phyloP scores from a whole-genome alignment of 2,888 invertebrate genomes.

The Tachina lurida region DNA sequence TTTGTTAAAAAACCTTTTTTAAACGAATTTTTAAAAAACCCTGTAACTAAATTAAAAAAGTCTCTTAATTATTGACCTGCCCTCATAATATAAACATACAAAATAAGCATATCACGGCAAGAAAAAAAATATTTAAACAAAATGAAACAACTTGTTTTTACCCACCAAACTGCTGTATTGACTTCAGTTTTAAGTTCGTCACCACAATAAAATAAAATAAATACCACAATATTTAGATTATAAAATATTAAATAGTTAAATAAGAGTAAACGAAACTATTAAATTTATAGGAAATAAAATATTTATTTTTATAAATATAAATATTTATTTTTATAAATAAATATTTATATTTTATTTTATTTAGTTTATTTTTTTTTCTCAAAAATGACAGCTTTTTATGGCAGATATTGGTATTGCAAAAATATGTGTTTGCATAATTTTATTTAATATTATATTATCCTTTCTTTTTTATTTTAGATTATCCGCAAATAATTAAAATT shows the following conservation, averaged over 20 bases:
- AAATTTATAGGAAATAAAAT: too few species aligned
- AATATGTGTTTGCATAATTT: neutral
- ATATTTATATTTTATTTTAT: too few species aligned
- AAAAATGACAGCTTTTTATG: too few species aligned
- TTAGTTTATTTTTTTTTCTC: too few species aligned
- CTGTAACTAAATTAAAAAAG: too few species aligned
- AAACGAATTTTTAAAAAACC: too few species aligned
- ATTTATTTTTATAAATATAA: too few species aligned
- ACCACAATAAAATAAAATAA: slow-evolving; percentile 35
- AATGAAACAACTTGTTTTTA: slow-evolving; percentile 5
- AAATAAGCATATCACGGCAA: neutral
- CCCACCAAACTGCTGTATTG: neutral
- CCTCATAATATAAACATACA: neutral
- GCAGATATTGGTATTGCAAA: too few species aligned
- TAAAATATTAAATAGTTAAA: slow-evolving; percentile 29
- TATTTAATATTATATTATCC: neutral
- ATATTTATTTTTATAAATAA: too few species aligned
- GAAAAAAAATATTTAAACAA: slow-evolving; percentile 14
- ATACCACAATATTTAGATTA: neutral
- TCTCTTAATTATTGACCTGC: too few species aligned
- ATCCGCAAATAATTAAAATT: slow-evolving; percentile 47
- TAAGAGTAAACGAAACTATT: neutral
- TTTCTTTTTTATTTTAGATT: neutral
- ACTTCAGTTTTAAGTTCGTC: slow-evolving; percentile 34
- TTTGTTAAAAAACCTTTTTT: too few species aligned